Base-by-base conservation (phyloP, 2,113 vertebrate genomes). In the Bufo bufo region DNA sequence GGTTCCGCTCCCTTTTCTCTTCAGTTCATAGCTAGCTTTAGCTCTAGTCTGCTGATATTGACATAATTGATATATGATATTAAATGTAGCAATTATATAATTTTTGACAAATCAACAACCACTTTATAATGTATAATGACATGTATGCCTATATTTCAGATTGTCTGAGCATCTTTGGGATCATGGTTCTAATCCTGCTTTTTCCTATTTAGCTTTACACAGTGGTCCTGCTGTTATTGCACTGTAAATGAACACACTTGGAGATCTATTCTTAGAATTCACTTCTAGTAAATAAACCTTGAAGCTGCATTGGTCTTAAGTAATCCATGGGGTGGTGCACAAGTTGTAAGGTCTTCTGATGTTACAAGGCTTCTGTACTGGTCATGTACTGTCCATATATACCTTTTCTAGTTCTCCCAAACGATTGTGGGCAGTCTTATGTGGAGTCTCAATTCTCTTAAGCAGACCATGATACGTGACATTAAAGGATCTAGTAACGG, bases 251-350 rank as follows among this genome's bases (percentile, higher is more conserved):
- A 66, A 86, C 54, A 56, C 52, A 43, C 50, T 85, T 19, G 20
- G 59, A 52, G n/a, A 43, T 69, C 45, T 80, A 71, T 87, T 87
- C 16, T 80, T 87, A 71, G 85, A 87, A 56, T 14, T 56, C 14
- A 69, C 85, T 80, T 87, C 85, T 56, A 87, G 49, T 80, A 80
- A 87, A 71, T 80, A 71, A 71, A 71, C 61, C 50, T 52, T 65
- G 61, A 17, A 43, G 85, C 49, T 79, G 13, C n/a, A 54, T 87
- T 54, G 49, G 23, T 47, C 4, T 86, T 77, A 17, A 86, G 45
- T 63, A 65, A 85, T 52, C 49, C 47, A 72, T 7, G 33, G n/a
- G 75, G 20, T 12, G 49, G 63, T 74, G 45, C 47, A 43, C 83
- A 77, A 13, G 54, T 61, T 85, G 19, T 85, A 52, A 52, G 20